A percentile compares a stretch with the other conserved stretches of the same genome.
Conservation (phyloP, 2,113 vertebrate species). For the Xiphias gladius region DNA sequence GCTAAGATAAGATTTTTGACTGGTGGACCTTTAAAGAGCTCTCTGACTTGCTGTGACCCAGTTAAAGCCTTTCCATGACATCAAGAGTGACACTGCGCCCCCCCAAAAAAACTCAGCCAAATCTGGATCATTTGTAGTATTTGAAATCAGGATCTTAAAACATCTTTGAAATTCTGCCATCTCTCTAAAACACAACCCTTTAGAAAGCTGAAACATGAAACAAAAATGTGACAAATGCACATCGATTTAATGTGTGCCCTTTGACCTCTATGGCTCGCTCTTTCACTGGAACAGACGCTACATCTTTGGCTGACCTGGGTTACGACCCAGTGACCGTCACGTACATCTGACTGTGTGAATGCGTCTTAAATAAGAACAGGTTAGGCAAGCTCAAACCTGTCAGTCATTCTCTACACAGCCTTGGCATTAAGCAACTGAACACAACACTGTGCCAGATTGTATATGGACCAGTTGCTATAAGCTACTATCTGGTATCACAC, state of each 20-base stretch:
- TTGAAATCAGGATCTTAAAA: conserved; percentile 45
- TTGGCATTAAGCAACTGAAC: conserved; percentile 37
- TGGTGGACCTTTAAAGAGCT: conserved; percentile 31
- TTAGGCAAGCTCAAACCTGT: conserved; percentile 61
- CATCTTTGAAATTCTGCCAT: conserved; percentile 13
- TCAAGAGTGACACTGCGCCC: conserved; percentile 33
- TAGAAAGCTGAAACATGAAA: conserved; percentile 37
- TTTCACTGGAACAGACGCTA: conserved; percentile 29
- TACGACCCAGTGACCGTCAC: conserved; percentile 58
- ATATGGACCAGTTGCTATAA: conserved; percentile 64
- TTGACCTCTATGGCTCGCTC: conserved; percentile 58
- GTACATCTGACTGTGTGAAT: conserved; percentile 50
- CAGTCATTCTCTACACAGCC: conserved; percentile 59
- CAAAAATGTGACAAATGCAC: conserved; percentile 61
- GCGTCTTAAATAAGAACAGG: conserved; percentile 74
- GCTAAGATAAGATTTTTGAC: neutral
- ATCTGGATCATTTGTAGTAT: conserved; percentile 12
- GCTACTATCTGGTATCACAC: conserved; percentile 19
- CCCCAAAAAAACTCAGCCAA: conserved; percentile 47
- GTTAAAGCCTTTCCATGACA: conserved; percentile 29
- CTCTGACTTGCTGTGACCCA: conserved; percentile 49
- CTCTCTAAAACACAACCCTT: conserved; percentile 8
- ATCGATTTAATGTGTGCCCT: conserved; percentile 43
- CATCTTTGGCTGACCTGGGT: conserved; percentile 59
- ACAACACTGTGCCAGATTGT: conserved; percentile 44